Percentiles rank a stretch among this genome's conserved stretches.
Conservation (phyloP, 2,113 vertebrate species). For the Notechis scutatus region DNA sequence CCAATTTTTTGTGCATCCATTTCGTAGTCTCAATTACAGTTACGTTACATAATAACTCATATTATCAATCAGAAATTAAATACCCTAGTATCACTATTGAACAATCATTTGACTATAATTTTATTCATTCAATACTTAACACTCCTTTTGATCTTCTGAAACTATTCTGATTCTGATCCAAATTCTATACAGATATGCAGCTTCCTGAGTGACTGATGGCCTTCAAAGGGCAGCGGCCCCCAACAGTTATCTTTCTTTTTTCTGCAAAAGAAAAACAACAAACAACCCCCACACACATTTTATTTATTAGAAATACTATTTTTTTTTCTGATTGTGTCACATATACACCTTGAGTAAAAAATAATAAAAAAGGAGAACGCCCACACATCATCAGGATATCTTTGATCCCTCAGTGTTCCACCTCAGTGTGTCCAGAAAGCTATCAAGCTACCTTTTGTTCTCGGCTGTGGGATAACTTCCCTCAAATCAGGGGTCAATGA, state of each 20-base stretch:
- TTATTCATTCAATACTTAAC: not conserved
- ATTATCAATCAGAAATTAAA: too few species aligned
- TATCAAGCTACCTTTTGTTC: slow-evolving; percentile 18
- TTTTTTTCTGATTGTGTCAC: not conserved
- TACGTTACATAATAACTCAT: too few species aligned
- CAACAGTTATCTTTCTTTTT: not conserved
- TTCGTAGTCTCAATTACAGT: too few species aligned
- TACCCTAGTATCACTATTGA: too few species aligned
- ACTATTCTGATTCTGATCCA: not conserved
- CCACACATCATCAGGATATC: rapidly evolving
- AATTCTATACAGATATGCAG: too few species aligned
- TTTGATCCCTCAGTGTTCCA: not conserved
- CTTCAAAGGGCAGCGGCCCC: not conserved
- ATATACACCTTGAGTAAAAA: not conserved
- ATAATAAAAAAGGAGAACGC: not conserved
- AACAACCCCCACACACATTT: not conserved
- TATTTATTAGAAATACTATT: not conserved
- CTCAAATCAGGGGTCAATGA: slow-evolving; percentile 40
- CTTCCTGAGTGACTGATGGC: not conserved
- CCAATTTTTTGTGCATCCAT: too few species aligned
- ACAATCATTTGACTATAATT: too few species aligned
- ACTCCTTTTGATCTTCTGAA: not conserved
- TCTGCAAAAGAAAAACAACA: not conserved
- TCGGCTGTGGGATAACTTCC: slow-evolving; percentile 29
- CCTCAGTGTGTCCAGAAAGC: slow-evolving; percentile 27